Percentiles rank a stretch among this genome's conserved stretches.
Conservation (phyloP, 2,113 vertebrate genomes). For the Geococcyx californianus region DNA sequence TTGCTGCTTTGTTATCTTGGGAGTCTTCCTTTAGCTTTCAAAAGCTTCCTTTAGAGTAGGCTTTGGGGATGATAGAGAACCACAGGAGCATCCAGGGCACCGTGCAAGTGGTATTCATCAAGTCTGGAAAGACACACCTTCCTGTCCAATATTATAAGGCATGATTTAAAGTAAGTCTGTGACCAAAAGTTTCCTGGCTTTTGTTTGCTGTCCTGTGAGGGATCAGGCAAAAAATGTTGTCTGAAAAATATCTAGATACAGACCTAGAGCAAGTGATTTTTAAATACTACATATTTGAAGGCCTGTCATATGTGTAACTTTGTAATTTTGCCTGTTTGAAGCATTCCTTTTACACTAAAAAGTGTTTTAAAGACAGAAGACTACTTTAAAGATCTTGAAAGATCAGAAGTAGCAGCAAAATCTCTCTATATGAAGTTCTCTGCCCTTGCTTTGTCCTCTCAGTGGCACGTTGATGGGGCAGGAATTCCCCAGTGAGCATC, state of each 20-base stretch:
- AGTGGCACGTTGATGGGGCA: rapidly evolving
- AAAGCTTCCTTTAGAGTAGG: neutral
- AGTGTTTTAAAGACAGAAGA: neutral
- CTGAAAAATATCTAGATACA: neutral
- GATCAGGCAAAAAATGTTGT: neutral
- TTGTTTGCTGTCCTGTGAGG: neutral
- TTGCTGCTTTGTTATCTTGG: neutral
- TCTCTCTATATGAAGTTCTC: neutral
- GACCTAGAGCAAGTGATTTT: neutral
- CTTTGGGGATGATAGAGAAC: neutral
- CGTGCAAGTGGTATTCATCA: neutral
- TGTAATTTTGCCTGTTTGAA: neutral
- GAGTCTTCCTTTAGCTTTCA: neutral
- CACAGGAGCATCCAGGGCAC: neutral
- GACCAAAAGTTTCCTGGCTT: neutral
- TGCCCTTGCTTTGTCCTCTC: neutral
- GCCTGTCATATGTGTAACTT: neutral
- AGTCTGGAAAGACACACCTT: neutral
- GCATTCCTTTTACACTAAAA: neutral
- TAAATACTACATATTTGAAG: neutral
- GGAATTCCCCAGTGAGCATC: neutral
- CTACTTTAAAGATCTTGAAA: neutral
- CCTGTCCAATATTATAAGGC: neutral
- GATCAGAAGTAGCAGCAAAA: neutral
- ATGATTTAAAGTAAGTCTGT: neutral